Percentiles rank a stretch among this genome's conserved stretches.
Evolutionary conservation across 2,797 vertebrate genomes (phyloP).

Genomic region (Lateolabrax maculatus): DNA sequence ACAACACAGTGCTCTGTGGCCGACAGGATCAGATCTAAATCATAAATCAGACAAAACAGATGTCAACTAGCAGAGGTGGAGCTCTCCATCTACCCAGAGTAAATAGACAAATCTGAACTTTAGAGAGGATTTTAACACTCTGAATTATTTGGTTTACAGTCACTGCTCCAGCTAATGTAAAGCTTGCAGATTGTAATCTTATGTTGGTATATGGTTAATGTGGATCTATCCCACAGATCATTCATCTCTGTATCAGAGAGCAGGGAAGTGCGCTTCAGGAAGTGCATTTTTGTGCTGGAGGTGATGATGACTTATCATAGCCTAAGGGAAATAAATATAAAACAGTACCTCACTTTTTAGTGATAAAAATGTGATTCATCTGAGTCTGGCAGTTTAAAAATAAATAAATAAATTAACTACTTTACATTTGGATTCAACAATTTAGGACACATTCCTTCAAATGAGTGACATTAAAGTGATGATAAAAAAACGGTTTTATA

Average conservation of each 20-base stretch:
- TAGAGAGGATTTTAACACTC: slow-evolving; percentile 36
- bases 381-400: accelerated
- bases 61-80: slow-evolving; percentile 26
- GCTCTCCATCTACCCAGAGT: slow-evolving; percentile 36
- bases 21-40: slow-evolving; percentile 42
- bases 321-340: slow-evolving; percentile 22
- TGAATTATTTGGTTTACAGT: slow-evolving; percentile 56
- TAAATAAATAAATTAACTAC: no score
- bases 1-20: slow-evolving; percentile 32
- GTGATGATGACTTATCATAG: slow-evolving; percentile 22
- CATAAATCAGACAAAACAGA: slow-evolving; percentile 64
- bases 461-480: neutral
- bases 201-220: slow-evolving; percentile 16
- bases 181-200: slow-evolving; percentile 61
- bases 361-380: neutral
- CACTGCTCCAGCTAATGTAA: slow-evolving; percentile 34
- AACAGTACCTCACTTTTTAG: neutral
- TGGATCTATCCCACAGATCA: slow-evolving; percentile 28
- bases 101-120: slow-evolving; percentile 65
- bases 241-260: slow-evolving; percentile 33
- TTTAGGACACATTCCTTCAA: neutral
- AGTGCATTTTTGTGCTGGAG: slow-evolving; percentile 25
- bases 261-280: slow-evolving; percentile 29
- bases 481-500: no score
- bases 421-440: neutral